A percentile compares a stretch with the other conserved stretches of the same genome.
Evolutionary conservation across 2,888 invertebrate species (phyloP).

Genomic region (Quadriops clusia): DNA sequence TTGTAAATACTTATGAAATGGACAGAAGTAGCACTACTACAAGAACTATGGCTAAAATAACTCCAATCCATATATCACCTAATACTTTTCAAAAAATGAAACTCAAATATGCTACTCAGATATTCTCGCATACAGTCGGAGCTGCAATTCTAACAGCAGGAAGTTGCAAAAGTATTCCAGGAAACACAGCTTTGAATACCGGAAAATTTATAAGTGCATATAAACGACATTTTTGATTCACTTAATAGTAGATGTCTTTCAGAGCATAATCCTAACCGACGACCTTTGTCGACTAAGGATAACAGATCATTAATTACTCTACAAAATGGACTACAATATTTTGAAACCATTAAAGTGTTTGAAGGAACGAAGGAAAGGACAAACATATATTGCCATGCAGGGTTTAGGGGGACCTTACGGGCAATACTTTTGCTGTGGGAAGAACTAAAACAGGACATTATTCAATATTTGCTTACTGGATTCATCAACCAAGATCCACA

Average conservation of each 20-base stretch:
- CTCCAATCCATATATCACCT: conserved; percentile 6
- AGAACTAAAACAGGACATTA: conserved; percentile 3
- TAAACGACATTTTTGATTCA: conserved; percentile 15
- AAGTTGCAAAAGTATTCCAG: conserved; percentile 9
- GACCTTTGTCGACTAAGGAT: conserved; percentile 12
- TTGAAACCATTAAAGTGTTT: conserved; percentile 11
- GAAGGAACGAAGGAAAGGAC: conserved; percentile 7
- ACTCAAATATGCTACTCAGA: conserved; percentile 13
- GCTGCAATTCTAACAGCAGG: conserved; percentile 12
- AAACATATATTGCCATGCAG: conserved; percentile 12
- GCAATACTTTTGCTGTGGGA: conserved; percentile 10
- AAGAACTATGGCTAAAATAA: conserved; percentile 12
- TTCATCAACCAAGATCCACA: conserved; percentile 10
- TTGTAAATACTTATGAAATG: conserved; percentile 11
- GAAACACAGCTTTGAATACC: conserved; percentile 12
- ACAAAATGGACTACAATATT: conserved; percentile 3
- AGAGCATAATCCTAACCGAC: conserved; percentile 10
- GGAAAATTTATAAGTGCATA: conserved; percentile 13
- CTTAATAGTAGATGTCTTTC: conserved; percentile 12
- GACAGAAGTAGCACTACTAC: conserved; percentile 11
- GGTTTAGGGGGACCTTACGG: conserved; percentile 10
- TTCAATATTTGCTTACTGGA: conserved; percentile 10
- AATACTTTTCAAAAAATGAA: conserved; percentile 14
- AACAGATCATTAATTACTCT: conserved; percentile 3
- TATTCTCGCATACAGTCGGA: conserved; percentile 13